Conservation (phyloP, 2,797 vertebrate genomes). For the Anableps anableps region DNA sequence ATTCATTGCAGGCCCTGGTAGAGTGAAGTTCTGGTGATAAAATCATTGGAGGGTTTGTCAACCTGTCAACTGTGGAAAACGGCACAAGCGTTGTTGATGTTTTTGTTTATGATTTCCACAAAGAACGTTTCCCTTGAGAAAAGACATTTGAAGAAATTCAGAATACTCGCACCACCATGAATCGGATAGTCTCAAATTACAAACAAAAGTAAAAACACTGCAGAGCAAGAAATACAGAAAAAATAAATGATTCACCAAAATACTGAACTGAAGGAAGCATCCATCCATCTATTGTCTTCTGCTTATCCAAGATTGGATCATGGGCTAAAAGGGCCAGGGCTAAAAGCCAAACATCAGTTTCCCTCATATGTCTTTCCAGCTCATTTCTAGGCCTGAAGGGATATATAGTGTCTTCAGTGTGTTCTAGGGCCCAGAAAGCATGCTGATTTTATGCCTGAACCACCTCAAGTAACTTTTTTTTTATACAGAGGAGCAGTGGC, state of each 20-base stretch:
- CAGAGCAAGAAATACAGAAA: background rate
- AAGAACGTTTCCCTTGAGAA: too few species aligned
- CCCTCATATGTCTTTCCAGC: background rate
- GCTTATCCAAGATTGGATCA: background rate
- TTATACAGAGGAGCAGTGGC: slow-evolving; percentile 3
- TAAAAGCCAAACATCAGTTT: background rate
- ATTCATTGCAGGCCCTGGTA: too few species aligned
- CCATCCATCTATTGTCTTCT: background rate
- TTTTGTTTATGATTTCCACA: too few species aligned
- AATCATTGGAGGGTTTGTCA: too few species aligned
- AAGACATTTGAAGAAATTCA: background rate
- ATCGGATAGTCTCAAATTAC: background rate
- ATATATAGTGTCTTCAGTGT: background rate
- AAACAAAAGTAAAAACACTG: background rate
- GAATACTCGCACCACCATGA: background rate
- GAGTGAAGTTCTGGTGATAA: too few species aligned
- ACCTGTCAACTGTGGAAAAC: too few species aligned
- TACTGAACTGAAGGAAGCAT: background rate
- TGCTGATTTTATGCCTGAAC: background rate
- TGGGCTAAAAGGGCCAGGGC: background rate
- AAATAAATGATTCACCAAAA: background rate
- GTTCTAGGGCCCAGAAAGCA: background rate
- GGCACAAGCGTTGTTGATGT: too few species aligned
- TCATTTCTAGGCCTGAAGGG: background rate
- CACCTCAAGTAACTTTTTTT: background rate